Conservation (phyloP, 2,113 vertebrate genomes). For the Rhea americana region DNA sequence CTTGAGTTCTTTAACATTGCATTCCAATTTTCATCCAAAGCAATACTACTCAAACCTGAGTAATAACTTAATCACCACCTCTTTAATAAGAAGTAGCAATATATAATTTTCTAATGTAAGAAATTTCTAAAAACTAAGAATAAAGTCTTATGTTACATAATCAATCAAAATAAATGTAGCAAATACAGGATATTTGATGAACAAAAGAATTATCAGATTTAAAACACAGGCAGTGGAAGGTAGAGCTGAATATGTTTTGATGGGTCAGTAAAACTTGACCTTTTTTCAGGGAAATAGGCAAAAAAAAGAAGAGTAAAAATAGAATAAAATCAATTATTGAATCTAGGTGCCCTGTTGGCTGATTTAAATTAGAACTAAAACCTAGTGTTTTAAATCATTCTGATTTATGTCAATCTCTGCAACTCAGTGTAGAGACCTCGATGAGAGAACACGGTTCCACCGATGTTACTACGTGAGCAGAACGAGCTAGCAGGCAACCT, state of each 20-base stretch:
- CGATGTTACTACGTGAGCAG: not conserved
- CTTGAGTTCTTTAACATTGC: not conserved
- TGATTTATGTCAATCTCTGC: not conserved
- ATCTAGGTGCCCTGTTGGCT: not conserved
- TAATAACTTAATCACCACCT: constrained; percentile 11
- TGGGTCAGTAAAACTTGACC: not conserved
- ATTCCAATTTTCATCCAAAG: not conserved
- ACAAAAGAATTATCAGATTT: constrained; percentile 20
- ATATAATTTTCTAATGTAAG: not conserved
- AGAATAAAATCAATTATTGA: not conserved
- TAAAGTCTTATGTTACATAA: not conserved
- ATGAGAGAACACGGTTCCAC: not conserved
- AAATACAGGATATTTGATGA: not conserved
- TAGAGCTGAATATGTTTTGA: not conserved
- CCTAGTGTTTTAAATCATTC: constrained; percentile 2
- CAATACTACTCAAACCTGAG: not conserved
- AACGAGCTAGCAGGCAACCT: not conserved
- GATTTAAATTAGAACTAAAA: not conserved
- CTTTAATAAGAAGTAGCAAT: constrained; percentile 19
- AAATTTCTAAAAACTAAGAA: not conserved
- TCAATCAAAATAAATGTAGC: not conserved
- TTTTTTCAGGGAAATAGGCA: not conserved
- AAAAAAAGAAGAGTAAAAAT: not conserved
- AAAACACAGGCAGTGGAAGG: not conserved
- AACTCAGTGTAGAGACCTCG: not conserved